Evolutionary conservation across 2,797 vertebrate genomes (phyloP).

Genomic region (Anabacerthia variegaticeps): DNA sequence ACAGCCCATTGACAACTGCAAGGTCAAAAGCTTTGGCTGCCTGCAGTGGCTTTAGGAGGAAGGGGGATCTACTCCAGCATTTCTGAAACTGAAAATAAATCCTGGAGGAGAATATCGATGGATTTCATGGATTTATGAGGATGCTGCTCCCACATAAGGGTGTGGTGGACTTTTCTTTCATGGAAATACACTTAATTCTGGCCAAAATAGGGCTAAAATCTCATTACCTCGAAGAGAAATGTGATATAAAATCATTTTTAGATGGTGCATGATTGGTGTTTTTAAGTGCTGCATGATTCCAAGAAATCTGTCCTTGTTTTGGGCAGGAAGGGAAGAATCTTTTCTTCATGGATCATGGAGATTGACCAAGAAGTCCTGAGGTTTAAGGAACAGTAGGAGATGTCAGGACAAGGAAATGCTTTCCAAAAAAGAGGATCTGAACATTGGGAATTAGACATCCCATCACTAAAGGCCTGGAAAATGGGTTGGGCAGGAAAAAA

Average conservation of each 20-base stretch:
- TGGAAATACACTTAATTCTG: background rate
- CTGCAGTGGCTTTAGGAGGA: background rate
- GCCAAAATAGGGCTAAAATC: background rate
- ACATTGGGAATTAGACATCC: background rate
- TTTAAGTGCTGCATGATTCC: background rate
- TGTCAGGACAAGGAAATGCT: fast-evolving
- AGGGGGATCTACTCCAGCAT: background rate
- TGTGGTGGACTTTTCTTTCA: background rate
- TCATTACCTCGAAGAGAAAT: background rate
- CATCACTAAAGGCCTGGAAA: background rate
- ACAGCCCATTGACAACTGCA: background rate
- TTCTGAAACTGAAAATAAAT: background rate
- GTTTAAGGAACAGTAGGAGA: background rate
- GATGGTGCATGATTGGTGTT: fast-evolving
- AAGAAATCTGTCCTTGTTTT: background rate
- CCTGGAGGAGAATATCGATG: background rate
- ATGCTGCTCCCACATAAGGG: background rate
- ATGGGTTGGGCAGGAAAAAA: background rate
- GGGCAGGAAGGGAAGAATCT: background rate
- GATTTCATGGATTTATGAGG: background rate
- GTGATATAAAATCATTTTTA: background rate
- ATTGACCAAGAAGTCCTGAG: background rate
- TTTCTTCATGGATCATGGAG: background rate
- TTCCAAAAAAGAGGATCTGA: background rate
- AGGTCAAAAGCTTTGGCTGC: background rate